These are phyloP conservation scores for Podotricha telesiphe DNA, from an alignment of 2,888 invertebrate genomes.

Conservation along the genomic window DNA sequence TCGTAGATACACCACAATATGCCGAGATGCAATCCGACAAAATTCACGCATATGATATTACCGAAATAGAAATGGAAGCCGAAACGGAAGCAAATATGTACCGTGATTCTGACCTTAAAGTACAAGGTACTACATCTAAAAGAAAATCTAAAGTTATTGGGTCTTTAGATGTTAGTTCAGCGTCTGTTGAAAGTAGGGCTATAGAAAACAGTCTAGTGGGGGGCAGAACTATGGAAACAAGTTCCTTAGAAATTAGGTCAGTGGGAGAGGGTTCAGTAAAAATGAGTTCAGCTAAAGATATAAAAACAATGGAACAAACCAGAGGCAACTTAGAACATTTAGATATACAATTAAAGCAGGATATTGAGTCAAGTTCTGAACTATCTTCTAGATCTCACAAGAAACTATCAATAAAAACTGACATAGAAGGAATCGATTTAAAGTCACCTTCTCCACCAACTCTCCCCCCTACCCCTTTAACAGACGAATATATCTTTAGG, in stretches of 20 bases:
- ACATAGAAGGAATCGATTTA: conserved; percentile 34
- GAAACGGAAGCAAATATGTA: background rate
- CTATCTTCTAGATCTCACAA: conserved; percentile 15
- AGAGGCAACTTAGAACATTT: background rate
- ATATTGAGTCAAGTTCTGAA: background rate
- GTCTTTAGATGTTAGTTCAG: background rate
- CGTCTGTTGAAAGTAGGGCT: background rate
- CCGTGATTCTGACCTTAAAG: background rate
- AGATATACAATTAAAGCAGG: background rate
- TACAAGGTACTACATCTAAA: background rate
- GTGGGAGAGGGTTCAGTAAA: background rate
- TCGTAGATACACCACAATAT: background rate
- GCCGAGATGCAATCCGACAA: background rate
- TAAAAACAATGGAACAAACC: background rate
- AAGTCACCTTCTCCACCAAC: conserved; percentile 56
- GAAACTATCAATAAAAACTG: conserved; percentile 37
- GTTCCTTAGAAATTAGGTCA: conserved; percentile 4
- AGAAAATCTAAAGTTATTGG: background rate
- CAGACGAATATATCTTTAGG: conserved; percentile 74
- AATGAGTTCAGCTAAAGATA: background rate
- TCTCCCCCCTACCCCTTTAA: conserved; percentile 69
- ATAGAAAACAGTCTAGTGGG: background rate
- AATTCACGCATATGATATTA: background rate
- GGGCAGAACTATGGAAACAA: conserved; percentile 3
- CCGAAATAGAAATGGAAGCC: background rate